These are phyloP conservation scores for Cataglyphis hispanica DNA, from an alignment of 1,140 invertebrate genomes.

Conservation along the genomic window DNA sequence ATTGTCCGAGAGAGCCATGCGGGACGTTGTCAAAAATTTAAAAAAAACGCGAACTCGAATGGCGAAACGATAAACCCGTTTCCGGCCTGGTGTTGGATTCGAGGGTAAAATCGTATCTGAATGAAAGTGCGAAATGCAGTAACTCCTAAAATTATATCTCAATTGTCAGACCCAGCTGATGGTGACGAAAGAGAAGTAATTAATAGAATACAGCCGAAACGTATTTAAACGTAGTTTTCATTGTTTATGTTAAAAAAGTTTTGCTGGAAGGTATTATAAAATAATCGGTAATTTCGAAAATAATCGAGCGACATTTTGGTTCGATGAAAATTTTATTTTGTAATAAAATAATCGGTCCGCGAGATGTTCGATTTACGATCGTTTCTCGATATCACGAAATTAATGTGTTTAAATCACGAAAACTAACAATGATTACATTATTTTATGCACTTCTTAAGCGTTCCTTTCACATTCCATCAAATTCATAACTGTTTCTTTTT, in stretches of 20 bases:
- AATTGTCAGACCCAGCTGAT: neutral
- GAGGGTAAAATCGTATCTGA: constrained; percentile 12
- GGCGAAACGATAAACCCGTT: neutral
- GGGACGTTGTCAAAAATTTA: neutral
- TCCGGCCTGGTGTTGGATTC: neutral
- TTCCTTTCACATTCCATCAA: constrained; percentile 20
- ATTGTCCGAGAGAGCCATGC: constrained; percentile 19
- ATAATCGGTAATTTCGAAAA: neutral
- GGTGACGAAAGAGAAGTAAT: neutral
- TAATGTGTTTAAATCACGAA: neutral
- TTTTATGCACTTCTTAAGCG: constrained; percentile 54
- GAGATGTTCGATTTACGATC: constrained; percentile 23
- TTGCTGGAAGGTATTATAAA: neutral
- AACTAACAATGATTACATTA: neutral
- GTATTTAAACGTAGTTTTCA: neutral
- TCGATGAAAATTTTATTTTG: neutral
- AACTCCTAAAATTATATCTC: neutral
- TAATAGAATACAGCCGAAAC: neutral
- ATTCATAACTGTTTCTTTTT: constrained; percentile 21
- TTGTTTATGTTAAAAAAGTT: neutral
- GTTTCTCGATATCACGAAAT: constrained; percentile 44
- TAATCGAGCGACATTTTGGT: neutral
- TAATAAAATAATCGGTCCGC: constrained; percentile 11
- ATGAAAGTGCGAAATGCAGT: constrained; percentile 11
- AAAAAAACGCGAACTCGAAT: neutral